phyloP scores from a whole-genome alignment of 2,888 invertebrate species.

The Ectropis crepuscularia region DNA sequence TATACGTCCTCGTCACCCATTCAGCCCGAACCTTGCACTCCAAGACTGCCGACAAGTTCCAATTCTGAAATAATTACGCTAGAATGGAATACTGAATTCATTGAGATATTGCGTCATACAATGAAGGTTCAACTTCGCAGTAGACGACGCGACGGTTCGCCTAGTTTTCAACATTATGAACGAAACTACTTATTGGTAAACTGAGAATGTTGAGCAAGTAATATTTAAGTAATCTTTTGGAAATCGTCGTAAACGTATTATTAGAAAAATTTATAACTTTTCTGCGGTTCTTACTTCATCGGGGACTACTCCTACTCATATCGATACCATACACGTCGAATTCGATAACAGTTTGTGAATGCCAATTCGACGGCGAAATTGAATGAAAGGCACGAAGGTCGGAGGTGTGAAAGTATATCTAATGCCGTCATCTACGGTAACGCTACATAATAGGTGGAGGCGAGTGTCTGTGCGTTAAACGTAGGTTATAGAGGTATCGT shows the following conservation, averaged over 20 bases:
- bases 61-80: conserved; percentile 24
- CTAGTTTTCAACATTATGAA: conserved; percentile 29
- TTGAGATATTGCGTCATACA: conserved; percentile 31
- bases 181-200: conserved; percentile 21
- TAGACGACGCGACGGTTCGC: conserved; percentile 16
- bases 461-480: conserved; percentile 35
- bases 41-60: conserved; percentile 16
- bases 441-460: conserved; percentile 35
- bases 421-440: conserved; percentile 37
- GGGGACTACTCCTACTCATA: background rate
- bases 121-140: conserved; percentile 22
- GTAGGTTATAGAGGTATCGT: conserved; percentile 44
- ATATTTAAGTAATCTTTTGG: conserved; percentile 7
- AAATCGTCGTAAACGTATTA: background rate
- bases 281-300: too few relatives aligned
- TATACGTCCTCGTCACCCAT: conserved; percentile 57
- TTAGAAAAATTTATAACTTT: too few relatives aligned
- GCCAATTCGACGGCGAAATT: background rate
- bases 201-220: conserved; percentile 19
- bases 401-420: conserved; percentile 37
- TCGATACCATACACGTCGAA: background rate
- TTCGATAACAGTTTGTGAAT: background rate
- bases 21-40: conserved; percentile 42
- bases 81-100: conserved; percentile 23
- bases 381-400: conserved; percentile 29